Conservation (phyloP, 2,888 invertebrate genomes). For the Hyalella azteca region DNA sequence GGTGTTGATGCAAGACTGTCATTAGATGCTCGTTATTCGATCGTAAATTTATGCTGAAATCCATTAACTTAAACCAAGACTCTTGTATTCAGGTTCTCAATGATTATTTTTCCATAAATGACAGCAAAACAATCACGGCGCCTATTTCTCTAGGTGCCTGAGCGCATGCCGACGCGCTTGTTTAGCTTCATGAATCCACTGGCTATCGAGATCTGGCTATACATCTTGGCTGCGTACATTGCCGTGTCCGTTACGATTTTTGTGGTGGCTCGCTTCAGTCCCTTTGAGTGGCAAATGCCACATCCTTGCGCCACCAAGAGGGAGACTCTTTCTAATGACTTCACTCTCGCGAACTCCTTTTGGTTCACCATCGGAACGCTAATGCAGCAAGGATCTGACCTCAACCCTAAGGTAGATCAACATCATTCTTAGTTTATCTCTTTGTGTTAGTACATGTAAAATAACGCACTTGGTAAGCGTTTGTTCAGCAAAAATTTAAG, state of each 20-base stretch:
- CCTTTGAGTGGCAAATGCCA: constrained; percentile 69
- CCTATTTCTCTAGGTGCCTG: constrained; percentile 52
- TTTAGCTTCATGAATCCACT: constrained; percentile 89
- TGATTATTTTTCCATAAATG: too few relatives aligned
- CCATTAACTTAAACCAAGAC: background rate
- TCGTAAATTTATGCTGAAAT: background rate
- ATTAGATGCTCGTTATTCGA: background rate
- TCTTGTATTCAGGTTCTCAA: too few relatives aligned
- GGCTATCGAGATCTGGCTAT: constrained; percentile 85
- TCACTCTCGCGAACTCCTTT: constrained; percentile 67
- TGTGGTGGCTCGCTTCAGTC: constrained; percentile 79
- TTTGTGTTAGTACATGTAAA: too few relatives aligned
- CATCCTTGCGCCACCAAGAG: constrained; percentile 61
- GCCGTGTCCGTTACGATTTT: constrained; percentile 80
- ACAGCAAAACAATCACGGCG: too few relatives aligned
- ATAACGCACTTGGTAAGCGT: too few relatives aligned
- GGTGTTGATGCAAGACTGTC: too few relatives aligned
- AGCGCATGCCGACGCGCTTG: constrained; percentile 64
- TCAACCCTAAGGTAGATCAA: constrained; percentile 63
- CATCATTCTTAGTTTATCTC: too few relatives aligned
- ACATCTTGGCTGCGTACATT: constrained; percentile 79
- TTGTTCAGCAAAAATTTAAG: too few relatives aligned
- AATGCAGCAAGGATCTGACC: constrained; percentile 67
- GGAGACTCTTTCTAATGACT: constrained; percentile 66
- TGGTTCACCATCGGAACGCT: constrained; percentile 70